A percentile compares a stretch with the other conserved stretches of the same genome.
Conservation (phyloP, 2,113 vertebrate species). For the Puffinus mauretanicus region DNA sequence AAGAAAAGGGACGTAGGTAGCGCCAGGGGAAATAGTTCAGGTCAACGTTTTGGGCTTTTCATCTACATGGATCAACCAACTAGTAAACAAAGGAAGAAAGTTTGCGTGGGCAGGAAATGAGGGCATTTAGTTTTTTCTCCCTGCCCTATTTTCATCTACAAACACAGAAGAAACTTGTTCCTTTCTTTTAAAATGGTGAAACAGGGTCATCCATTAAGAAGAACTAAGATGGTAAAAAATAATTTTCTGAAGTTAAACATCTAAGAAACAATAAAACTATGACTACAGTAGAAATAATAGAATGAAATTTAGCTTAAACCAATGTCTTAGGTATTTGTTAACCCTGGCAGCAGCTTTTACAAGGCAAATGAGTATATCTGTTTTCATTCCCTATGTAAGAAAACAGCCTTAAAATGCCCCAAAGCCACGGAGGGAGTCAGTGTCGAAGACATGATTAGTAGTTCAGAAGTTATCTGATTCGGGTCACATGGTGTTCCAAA, state of each 20-base stretch:
- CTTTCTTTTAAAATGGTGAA: background rate
- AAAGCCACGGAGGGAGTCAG: background rate
- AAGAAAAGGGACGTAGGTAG: background rate
- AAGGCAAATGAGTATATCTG: background rate
- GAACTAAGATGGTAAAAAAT: background rate
- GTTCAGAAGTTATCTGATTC: slow-evolving; percentile 65
- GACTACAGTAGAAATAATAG: background rate
- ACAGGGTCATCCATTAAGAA: background rate
- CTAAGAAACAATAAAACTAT: background rate
- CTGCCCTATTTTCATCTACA: background rate
- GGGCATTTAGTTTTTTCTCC: background rate
- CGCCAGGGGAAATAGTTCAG: background rate
- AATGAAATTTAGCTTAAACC: background rate
- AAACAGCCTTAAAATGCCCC: slow-evolving; percentile 34
- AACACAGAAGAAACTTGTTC: background rate
- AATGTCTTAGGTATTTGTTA: background rate
- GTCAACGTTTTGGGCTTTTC: background rate
- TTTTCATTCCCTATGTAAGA: background rate
- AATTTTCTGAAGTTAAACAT: background rate
- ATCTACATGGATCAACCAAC: background rate
- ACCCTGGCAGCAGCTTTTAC: background rate
- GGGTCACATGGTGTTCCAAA: slow-evolving; percentile 65
- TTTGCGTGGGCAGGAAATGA: background rate
- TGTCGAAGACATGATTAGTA: slow-evolving; percentile 51
- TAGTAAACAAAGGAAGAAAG: background rate